Conservation (phyloP, 2,888 invertebrate species). For the Agelastica alni region DNA sequence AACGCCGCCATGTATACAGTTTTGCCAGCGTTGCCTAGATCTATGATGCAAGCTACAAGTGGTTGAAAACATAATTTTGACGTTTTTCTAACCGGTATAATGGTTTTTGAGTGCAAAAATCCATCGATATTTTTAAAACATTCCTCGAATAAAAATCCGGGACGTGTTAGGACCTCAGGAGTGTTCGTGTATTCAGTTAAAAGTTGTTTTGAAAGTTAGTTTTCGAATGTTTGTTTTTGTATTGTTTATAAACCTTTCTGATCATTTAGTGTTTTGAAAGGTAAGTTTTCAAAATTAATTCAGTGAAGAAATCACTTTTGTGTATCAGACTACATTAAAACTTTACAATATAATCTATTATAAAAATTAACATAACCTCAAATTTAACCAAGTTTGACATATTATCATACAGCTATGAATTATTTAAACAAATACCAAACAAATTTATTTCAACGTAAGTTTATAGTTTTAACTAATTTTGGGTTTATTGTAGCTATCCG, state of each 20-base stretch:
- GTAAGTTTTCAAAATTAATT: background rate
- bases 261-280: slow-evolving; percentile 9
- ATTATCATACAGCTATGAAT: no score
- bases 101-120: slow-evolving; percentile 29
- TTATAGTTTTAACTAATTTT: no score
- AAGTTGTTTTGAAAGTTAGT: slow-evolving; percentile 3
- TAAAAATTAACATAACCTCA: slow-evolving; percentile 35
- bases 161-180: background rate
- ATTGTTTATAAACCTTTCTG: background rate
- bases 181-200: slow-evolving; percentile 7
- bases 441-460: no score
- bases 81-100: slow-evolving; percentile 36
- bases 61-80: slow-evolving; percentile 41
- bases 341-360: slow-evolving; percentile 5
- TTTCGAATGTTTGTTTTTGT: slow-evolving; percentile 8
- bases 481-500: no score
- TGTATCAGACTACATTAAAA: background rate
- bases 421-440: no score
- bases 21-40: slow-evolving; percentile 36
- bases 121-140: slow-evolving; percentile 5
- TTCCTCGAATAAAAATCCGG: background rate
- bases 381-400: slow-evolving; percentile 18
- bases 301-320: background rate
- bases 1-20: slow-evolving; percentile 45
- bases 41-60: slow-evolving; percentile 47